Evolutionary conservation across 2,797 vertebrate species (phyloP).

Genomic region (Nyctalus aviator): DNA sequence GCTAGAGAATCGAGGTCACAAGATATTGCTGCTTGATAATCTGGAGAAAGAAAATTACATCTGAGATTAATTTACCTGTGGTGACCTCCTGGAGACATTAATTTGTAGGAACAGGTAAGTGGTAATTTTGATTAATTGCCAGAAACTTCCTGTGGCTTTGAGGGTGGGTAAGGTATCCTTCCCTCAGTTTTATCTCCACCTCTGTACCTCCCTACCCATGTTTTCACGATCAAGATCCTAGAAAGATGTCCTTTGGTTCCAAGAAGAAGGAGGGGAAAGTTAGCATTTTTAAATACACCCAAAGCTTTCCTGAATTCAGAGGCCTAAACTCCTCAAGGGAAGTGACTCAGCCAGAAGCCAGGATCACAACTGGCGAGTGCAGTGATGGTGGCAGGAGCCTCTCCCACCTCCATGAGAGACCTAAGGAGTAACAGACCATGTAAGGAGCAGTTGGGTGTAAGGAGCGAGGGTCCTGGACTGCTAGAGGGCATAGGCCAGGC

Average conservation of each 20-base stretch:
- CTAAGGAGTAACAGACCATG: too few species aligned
- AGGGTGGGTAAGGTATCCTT: not conserved
- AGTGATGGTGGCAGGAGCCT: too few species aligned
- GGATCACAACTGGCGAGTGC: too few species aligned
- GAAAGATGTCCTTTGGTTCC: not conserved
- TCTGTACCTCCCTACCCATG: accelerated
- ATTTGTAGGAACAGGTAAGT: not conserved
- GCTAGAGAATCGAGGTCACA: not conserved
- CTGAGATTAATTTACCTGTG: not conserved
- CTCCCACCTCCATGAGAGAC: too few species aligned
- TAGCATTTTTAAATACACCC: not conserved
- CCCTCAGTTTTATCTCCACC: not conserved
- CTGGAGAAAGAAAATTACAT: not conserved
- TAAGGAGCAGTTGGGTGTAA: too few species aligned
- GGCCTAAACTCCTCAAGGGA: not conserved
- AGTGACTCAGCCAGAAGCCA: too few species aligned
- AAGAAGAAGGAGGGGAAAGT: accelerated
- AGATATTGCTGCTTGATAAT: not conserved
- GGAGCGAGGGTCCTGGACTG: too few species aligned
- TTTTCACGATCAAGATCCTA: not conserved
- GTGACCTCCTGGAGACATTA: not conserved
- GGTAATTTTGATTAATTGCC: not conserved
- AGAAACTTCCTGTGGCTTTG: not conserved
- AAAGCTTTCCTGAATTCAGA: not conserved
- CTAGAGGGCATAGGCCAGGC: too few species aligned